phyloP scores from a whole-genome alignment of 1,140 invertebrate species.

The Himalopsyche phryganea region DNA sequence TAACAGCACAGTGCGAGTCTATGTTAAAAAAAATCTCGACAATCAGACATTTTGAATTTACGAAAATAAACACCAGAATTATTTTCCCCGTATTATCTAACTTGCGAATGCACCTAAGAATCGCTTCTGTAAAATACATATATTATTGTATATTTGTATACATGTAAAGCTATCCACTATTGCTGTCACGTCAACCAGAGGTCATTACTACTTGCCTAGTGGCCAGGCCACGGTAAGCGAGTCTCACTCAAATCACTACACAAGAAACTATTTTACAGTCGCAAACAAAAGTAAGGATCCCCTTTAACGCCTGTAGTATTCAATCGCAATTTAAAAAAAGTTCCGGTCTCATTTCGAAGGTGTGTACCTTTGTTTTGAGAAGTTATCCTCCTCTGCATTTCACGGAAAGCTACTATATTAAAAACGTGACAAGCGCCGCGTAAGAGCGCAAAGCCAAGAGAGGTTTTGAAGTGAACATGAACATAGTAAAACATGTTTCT shows the following conservation, averaged over 20 bases:
- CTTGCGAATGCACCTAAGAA: constrained; percentile 8
- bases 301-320: not conserved
- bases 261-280: not conserved
- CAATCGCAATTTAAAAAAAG: constrained; percentile 34
- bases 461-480: not conserved
- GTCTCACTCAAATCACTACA: constrained; percentile 2
- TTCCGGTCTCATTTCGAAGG: not conserved
- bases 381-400: constrained; percentile 49
- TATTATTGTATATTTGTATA: constrained; percentile 6
- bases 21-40: no score
- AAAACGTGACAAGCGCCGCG: constrained; percentile 9
- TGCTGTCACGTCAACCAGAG: constrained; percentile 16
- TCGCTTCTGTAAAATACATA: constrained; percentile 10
- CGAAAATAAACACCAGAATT: no score
- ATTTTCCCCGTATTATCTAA: constrained; percentile 2
- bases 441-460: constrained; percentile 2
- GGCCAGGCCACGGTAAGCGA: not conserved
- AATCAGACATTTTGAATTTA: no score
- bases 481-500: not conserved
- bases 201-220: constrained; percentile 20
- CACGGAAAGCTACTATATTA: constrained; percentile 35
- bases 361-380: constrained; percentile 44
- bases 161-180: constrained; percentile 13
- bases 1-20: no score
- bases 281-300: no score